Evolutionary conservation across 2,888 invertebrate genomes (phyloP).

Genomic region (Eristalis pertinax): DNA sequence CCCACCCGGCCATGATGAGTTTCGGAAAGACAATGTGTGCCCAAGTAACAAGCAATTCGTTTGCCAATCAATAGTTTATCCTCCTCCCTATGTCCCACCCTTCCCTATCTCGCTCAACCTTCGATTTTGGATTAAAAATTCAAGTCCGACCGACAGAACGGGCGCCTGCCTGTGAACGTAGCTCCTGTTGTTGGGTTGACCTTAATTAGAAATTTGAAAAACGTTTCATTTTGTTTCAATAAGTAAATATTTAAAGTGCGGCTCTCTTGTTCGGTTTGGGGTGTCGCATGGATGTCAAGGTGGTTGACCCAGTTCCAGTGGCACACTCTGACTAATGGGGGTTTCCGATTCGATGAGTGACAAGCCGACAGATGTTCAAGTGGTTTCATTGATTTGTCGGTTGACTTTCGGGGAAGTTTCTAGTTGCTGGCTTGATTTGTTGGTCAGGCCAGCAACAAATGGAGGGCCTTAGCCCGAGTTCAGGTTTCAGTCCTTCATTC

Average conservation of each 20-base stretch:
- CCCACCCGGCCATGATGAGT: neutral
- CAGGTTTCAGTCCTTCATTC: no score
- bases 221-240: neutral
- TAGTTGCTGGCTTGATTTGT: neutral
- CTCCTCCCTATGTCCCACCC: no score
- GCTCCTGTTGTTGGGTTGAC: neutral
- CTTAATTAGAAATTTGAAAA: conserved; percentile 7
- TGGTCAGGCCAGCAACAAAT: no score
- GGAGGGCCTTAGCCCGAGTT: no score
- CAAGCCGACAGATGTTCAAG: conserved; percentile 11
- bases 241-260: conserved; percentile 1
- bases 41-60: neutral
- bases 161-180: neutral
- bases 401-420: neutral
- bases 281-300: conserved; percentile 13
- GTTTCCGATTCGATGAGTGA: neutral
- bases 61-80: conserved; percentile 7
- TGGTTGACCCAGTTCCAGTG: conserved; percentile 12
- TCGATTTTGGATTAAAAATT: conserved; percentile 13
- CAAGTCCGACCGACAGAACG: neutral
- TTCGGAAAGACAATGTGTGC: neutral
- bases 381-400: neutral
- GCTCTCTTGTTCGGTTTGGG: neutral
- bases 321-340: neutral
- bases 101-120: no score